Evolutionary conservation across 2,888 invertebrate genomes (phyloP), one percentile per base, ranked within the genome.

Genomic region (Celastrina argiolus): DNA sequence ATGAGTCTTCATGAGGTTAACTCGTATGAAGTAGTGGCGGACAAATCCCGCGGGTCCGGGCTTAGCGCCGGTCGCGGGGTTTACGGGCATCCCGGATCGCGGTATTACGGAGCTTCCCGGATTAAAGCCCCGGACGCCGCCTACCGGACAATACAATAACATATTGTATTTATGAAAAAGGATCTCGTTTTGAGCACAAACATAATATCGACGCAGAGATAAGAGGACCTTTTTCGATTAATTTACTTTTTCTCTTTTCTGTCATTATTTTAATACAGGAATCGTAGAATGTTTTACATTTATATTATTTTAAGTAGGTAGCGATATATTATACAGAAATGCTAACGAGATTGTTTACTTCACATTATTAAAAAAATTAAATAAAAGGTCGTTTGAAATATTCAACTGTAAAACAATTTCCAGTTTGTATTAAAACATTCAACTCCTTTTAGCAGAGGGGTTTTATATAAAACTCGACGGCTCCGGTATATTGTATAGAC

Each of bases 121-220:
- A 51, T 51, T 51, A 51, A 22, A 22, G 22, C 22, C 51, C 45
- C 45, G 16, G 18, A 18, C 45, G 10, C 18, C 45, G 10, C 8
- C 45, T 1, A 14, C 51, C 51, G 58, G 28, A 31, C 31, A 58
- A 31, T 31, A 58, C 58, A 58, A 58, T 31, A 58, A 58, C 58
- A 56, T 56, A 56, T 31, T 58, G 31, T 58, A 31, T 58, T 56
- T 56, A 56, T 56, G 31, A 56, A n/a, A 31, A 26, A 51, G 22
- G 22, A 51, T 51, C 22, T 14, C 51, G 12, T 45, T 36, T 10
- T 51, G 22, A 22, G 22, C 22, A 1, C 51, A 14, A 51, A 22
- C 5, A 51, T 22, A 51, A 51, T 51, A 26, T 51, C 51, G 51
- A 51, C 14, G 12, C 12, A 5, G 26, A 51, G 22, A 22, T 51